These are phyloP conservation scores for Anoura caudifer DNA, from an alignment of 2,113 vertebrate species.

Conservation along the genomic window DNA sequence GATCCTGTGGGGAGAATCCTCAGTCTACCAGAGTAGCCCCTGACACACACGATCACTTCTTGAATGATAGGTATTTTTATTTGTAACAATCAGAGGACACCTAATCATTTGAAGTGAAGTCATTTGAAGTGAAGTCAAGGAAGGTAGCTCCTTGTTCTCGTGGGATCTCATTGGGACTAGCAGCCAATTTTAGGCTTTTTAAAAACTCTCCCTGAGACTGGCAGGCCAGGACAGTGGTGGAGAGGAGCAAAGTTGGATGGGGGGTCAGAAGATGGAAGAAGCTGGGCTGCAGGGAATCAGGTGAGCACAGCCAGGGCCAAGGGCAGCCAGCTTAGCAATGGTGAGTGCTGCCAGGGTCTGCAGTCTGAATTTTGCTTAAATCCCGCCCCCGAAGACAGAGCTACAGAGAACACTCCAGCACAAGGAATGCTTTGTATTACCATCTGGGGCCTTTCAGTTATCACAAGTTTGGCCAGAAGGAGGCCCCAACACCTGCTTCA, in stretches of 20 bases:
- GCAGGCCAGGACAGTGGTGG: background rate
- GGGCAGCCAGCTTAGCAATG: background rate
- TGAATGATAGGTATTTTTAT: background rate
- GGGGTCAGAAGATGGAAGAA: background rate
- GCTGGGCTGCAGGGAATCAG: background rate
- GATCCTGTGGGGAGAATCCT: background rate
- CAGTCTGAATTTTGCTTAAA: background rate
- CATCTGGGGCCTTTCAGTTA: background rate
- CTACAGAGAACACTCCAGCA: background rate
- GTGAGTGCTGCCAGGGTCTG: background rate
- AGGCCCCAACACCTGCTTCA: background rate
- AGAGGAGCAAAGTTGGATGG: rapidly evolving
- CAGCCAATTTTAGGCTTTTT: background rate
- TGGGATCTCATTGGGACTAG: background rate
- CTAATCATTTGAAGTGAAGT: background rate
- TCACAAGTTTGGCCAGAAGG: background rate
- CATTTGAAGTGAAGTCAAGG: background rate
- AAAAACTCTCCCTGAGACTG: background rate
- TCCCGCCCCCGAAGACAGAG: background rate
- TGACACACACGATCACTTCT: background rate
- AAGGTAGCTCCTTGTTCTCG: background rate
- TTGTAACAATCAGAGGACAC: background rate
- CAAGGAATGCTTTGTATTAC: background rate
- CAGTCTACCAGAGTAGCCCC: background rate
- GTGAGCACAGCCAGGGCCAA: background rate